Evolutionary conservation across 1,140 invertebrate genomes (phyloP).

Genomic region (Pristionchus pacificus): DNA sequence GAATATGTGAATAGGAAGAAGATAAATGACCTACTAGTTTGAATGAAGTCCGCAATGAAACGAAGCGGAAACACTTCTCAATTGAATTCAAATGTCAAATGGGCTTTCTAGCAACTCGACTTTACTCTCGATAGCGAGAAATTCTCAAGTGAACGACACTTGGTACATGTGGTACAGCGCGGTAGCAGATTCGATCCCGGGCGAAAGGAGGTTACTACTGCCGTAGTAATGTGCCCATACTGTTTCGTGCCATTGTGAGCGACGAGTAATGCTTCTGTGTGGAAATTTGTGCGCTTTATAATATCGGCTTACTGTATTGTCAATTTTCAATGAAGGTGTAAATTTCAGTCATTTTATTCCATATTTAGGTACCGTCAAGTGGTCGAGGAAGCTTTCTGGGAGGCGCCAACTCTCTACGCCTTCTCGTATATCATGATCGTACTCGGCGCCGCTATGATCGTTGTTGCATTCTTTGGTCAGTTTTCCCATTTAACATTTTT

Average conservation of each 20-base stretch:
- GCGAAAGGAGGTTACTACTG: background rate
- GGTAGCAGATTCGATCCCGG: background rate
- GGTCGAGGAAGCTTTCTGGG: constrained; percentile 56
- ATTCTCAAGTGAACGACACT: background rate
- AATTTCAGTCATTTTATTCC: background rate
- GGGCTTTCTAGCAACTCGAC: background rate
- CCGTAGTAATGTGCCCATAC: background rate
- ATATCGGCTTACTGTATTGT: background rate
- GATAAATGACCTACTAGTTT: too few species aligned
- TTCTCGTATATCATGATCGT: constrained; percentile 56
- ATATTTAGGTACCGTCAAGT: constrained; percentile 49
- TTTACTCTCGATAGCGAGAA: background rate
- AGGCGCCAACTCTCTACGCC: constrained; percentile 51
- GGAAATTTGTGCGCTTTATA: background rate
- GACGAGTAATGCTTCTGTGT: background rate
- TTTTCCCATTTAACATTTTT: background rate
- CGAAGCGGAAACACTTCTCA: too few species aligned
- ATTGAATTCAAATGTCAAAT: too few species aligned
- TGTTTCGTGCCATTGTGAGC: background rate
- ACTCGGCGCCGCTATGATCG: constrained; percentile 50
- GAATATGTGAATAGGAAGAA: too few species aligned
- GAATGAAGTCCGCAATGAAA: too few species aligned
- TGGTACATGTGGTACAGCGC: background rate
- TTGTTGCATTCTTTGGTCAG: constrained; percentile 48
- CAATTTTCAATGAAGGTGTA: background rate